phyloP scores from a whole-genome alignment of 2,888 invertebrate genomes.

The Onthophagus sagittarius region DNA sequence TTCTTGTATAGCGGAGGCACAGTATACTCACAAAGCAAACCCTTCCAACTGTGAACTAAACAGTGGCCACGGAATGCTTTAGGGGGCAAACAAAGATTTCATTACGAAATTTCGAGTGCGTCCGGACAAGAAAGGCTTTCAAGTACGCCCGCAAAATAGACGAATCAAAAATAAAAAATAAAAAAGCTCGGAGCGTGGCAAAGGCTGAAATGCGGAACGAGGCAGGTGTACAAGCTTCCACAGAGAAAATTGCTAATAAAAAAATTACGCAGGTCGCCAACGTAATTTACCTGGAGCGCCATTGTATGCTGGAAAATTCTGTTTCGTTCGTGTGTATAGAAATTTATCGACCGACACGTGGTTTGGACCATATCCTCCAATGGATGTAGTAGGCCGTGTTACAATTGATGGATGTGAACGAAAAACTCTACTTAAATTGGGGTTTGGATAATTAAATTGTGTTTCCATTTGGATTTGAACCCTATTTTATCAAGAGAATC shows the following conservation, averaged over 20 bases:
- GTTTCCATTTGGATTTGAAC: background rate
- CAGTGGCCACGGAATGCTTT: slow-evolving; percentile 2
- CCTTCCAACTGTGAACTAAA: slow-evolving; percentile 1
- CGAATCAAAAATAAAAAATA: background rate
- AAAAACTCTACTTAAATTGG: background rate
- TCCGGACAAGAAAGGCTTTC: background rate
- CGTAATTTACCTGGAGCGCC: slow-evolving; percentile 9
- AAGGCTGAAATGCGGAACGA: background rate
- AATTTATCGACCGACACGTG: slow-evolving; percentile 3
- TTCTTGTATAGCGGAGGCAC: background rate
- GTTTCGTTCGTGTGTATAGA: background rate
- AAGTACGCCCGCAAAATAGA: slow-evolving; percentile 4
- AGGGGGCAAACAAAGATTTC: slow-evolving; percentile 10
- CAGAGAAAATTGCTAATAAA: slow-evolving; percentile 8
- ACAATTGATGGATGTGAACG: background rate
- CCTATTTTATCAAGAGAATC: background rate
- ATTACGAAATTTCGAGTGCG: slow-evolving; percentile 12
- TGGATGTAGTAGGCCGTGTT: background rate
- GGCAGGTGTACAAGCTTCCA: slow-evolving; percentile 7
- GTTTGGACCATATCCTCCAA: background rate
- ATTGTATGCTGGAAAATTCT: slow-evolving; percentile 6
- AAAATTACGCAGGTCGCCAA: slow-evolving; percentile 4
- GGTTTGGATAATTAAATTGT: background rate
- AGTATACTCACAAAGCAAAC: background rate
- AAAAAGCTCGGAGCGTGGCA: background rate